A percentile compares a stretch with the other conserved stretches of the same genome.
Evolutionary conservation across 2,888 invertebrate genomes (phyloP).

Genomic region (Lysandra bellargus): DNA sequence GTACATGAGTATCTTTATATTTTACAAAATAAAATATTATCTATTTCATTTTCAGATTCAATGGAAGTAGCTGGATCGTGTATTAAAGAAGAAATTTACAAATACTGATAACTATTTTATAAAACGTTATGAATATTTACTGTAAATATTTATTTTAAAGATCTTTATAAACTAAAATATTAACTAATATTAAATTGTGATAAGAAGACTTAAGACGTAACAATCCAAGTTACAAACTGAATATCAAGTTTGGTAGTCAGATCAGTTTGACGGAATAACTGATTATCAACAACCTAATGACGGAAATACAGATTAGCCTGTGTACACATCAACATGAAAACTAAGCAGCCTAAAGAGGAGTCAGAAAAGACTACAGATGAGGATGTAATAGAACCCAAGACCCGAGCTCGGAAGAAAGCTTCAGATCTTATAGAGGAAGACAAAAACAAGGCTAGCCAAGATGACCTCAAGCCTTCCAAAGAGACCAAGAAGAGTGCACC

Average conservation of each 20-base stretch:
- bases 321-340: constrained; percentile 79
- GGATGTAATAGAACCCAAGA: constrained; percentile 71
- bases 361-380: constrained; percentile 72
- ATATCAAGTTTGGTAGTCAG: neutral
- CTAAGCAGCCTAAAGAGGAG: constrained; percentile 74
- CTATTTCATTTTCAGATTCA: constrained; percentile 31
- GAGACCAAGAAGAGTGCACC: constrained; percentile 63
- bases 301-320: constrained; percentile 69
- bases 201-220: constrained; percentile 7
- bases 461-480: constrained; percentile 73
- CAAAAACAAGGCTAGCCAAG: constrained; percentile 61
- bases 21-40: constrained; percentile 1
- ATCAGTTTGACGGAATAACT: constrained; percentile 37
- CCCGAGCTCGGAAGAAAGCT: constrained; percentile 74
- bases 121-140: constrained; percentile 31
- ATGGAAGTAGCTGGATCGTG: constrained; percentile 19
- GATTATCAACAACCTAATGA: constrained; percentile 67
- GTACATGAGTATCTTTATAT: neutral
- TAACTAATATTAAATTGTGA: constrained; percentile 26
- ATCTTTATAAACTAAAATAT: constrained; percentile 26
- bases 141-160: constrained; percentile 30
- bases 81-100: constrained; percentile 30
- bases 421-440: constrained; percentile 67
- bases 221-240: neutral
- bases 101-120: constrained; percentile 35